These are phyloP conservation scores for Polypterus senegalus DNA, from an alignment of 2,113 vertebrate genomes.

Conservation along the genomic window DNA sequence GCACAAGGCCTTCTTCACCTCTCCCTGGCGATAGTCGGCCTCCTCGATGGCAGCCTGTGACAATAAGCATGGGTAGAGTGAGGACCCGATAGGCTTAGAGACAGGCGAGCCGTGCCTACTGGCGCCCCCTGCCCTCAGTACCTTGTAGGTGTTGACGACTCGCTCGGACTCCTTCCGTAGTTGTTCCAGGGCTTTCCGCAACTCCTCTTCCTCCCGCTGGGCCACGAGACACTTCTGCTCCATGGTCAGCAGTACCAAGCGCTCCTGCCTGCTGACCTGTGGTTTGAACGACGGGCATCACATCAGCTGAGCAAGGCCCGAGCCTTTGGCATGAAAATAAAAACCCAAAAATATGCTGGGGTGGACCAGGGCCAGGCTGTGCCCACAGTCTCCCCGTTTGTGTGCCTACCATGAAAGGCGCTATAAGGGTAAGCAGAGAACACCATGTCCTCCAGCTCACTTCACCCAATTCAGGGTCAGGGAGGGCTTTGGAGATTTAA, in stretches of 20 bases:
- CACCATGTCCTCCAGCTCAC: too few species aligned
- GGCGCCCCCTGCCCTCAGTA: constrained; percentile 15
- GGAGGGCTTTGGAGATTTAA: too few species aligned
- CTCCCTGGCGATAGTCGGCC: constrained; percentile 38
- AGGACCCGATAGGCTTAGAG: not conserved
- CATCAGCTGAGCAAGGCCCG: too few species aligned
- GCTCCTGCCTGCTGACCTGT: constrained; percentile 17
- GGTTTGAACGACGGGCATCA: too few species aligned
- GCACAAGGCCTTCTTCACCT: constrained; percentile 36
- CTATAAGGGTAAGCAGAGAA: too few species aligned
- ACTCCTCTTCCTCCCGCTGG: constrained; percentile 41
- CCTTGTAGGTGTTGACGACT: constrained; percentile 42
- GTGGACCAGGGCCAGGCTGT: too few species aligned
- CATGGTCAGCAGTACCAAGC: constrained; percentile 24
- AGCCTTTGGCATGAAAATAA: not conserved
- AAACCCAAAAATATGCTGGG: too few species aligned
- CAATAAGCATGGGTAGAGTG: not conserved
- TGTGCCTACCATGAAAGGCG: too few species aligned
- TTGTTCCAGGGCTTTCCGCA: constrained; percentile 32
- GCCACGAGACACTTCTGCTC: constrained; percentile 53
- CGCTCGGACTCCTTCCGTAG: constrained; percentile 31
- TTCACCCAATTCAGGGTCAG: too few species aligned
- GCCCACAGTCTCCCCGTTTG: too few species aligned
- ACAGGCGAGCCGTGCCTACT: not conserved
- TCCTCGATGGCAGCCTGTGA: constrained; percentile 32